phyloP scores from a whole-genome alignment of 1,140 invertebrate genomes.

The Bombyx mori region DNA sequence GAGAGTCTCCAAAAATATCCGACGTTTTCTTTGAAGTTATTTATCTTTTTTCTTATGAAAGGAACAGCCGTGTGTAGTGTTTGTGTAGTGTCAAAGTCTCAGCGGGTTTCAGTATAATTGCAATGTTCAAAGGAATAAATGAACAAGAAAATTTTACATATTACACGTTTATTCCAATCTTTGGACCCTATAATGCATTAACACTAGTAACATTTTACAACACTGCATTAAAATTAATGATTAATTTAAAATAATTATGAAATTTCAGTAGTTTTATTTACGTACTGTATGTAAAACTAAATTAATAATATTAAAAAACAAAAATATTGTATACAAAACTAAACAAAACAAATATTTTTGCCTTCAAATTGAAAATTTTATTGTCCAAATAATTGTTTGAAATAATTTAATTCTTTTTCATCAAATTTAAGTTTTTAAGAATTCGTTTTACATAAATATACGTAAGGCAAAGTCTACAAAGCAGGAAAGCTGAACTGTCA shows the following conservation, averaged over 20 bases:
- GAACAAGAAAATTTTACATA: constrained; percentile 58
- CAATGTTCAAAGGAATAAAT: constrained; percentile 10
- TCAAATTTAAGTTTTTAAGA: constrained; percentile 6
- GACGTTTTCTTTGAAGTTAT: no score
- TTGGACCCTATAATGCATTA: constrained; percentile 73
- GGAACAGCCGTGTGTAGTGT: not conserved
- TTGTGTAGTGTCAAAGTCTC: not conserved
- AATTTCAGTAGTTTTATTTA: constrained; percentile 25
- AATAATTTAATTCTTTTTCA: no score
- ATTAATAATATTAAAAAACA: constrained; percentile 17
- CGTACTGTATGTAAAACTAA: constrained; percentile 38
- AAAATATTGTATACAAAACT: no score
- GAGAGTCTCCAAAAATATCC: no score
- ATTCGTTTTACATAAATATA: constrained; percentile 51
- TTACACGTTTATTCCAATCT: constrained; percentile 73
- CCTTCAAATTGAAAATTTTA: no score
- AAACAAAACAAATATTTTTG: no score
- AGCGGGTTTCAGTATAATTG: not conserved
- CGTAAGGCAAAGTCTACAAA: constrained; percentile 57
- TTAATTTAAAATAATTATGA: constrained; percentile 25
- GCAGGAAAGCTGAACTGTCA: constrained; percentile 56
- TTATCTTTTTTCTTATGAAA: no score
- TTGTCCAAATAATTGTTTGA: no score
- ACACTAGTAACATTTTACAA: constrained; percentile 71
- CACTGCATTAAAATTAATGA: constrained; percentile 52